phyloP scores from a whole-genome alignment of 1,140 invertebrate species.

The Paraescarpia echinospica region DNA sequence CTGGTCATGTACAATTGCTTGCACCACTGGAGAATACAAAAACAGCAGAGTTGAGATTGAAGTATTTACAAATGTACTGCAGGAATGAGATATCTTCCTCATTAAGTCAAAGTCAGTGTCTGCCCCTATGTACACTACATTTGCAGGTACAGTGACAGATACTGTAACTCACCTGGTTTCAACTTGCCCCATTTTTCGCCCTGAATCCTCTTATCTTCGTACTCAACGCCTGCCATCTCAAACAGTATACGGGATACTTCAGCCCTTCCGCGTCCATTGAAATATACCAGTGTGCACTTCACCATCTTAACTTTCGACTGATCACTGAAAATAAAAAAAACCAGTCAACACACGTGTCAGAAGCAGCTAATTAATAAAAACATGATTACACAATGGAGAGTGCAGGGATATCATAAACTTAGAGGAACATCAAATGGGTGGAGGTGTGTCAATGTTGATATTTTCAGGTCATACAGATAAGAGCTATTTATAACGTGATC shows the following conservation, averaged over 20 bases:
- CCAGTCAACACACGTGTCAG: background rate
- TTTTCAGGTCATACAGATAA: background rate
- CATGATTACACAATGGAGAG: background rate
- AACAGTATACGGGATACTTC: constrained; percentile 39
- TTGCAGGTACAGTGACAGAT: background rate
- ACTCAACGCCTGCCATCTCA: constrained; percentile 35
- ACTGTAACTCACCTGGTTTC: constrained; percentile 34
- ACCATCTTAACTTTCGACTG: background rate
- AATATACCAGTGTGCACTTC: constrained; percentile 28
- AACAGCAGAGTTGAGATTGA: too few relatives aligned
- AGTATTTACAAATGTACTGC: too few relatives aligned
- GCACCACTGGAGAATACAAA: too few relatives aligned
- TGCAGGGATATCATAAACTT: too few relatives aligned
- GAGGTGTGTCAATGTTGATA: background rate
- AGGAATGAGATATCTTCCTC: too few relatives aligned
- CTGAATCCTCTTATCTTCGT: constrained; percentile 35
- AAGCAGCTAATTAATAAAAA: background rate
- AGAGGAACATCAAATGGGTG: too few relatives aligned
- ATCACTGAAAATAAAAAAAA: background rate
- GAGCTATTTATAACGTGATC: too few relatives aligned
- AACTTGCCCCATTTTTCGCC: constrained; percentile 34
- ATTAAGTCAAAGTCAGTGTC: too few relatives aligned
- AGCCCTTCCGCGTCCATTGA: constrained; percentile 38
- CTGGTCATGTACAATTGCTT: too few relatives aligned
- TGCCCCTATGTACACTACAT: too few relatives aligned